These are phyloP conservation scores for Monodelphis domestica DNA, from an alignment of 2,797 vertebrate genomes.

Conservation along the genomic window DNA sequence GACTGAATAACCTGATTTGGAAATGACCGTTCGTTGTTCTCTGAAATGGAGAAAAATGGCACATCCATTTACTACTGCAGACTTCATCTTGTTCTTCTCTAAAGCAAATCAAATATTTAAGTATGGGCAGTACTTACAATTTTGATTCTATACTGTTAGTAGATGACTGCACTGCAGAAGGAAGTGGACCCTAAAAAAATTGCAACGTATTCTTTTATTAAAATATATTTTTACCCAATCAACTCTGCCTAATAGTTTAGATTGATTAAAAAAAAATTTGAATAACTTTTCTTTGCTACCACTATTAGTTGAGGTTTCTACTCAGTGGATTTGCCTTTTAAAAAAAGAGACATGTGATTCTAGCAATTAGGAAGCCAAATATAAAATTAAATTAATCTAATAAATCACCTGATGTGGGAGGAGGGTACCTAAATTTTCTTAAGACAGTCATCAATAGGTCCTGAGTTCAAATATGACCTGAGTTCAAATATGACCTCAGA, in stretches of 20 bases:
- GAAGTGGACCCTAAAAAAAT: conserved; percentile 71
- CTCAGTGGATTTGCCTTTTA: background rate
- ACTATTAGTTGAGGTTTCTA: conserved; percentile 4
- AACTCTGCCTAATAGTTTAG: conserved; percentile 46
- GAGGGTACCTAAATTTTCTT: background rate
- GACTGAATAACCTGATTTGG: conserved; percentile 83
- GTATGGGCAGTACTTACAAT: conserved; percentile 78
- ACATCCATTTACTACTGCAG: background rate
- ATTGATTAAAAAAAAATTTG: background rate
- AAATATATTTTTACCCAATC: background rate
- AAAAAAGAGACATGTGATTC: background rate
- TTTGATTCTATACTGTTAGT: conserved; percentile 66
- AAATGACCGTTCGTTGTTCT: conserved; percentile 80
- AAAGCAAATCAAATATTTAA: conserved; percentile 42
- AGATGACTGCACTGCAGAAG: conserved; percentile 60
- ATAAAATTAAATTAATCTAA: conserved; percentile 31
- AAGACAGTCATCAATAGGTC: background rate
- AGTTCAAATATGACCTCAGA: too few species aligned
- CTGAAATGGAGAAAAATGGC: conserved; percentile 63
- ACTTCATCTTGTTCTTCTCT: background rate
- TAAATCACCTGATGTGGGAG: background rate
- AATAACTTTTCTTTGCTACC: background rate
- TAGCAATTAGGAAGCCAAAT: background rate
- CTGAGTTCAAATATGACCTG: too few species aligned
- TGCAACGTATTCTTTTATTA: background rate